Evolutionary conservation across 2,888 invertebrate species (phyloP).

Genomic region (Odontomyia ornata): DNA sequence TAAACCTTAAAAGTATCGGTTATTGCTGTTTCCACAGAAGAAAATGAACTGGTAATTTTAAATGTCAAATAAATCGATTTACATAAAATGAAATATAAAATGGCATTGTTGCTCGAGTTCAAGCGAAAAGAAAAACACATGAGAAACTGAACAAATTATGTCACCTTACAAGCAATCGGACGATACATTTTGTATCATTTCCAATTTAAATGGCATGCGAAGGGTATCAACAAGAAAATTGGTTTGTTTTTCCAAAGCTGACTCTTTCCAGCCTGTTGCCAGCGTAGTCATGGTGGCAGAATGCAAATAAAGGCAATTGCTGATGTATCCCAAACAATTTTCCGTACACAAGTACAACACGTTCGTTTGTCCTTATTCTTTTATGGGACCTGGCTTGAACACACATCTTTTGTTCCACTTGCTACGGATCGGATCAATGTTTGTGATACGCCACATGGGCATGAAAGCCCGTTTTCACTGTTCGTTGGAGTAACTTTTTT

Average conservation of each 20-base stretch:
- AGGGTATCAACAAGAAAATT: neutral
- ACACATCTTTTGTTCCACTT: conserved; percentile 3
- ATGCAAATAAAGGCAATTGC: conserved; percentile 2
- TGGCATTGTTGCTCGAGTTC: too few species aligned
- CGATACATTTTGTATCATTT: neutral
- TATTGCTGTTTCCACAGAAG: too few species aligned
- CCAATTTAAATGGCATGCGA: neutral
- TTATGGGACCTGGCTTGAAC: neutral
- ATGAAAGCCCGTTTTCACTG: conserved; percentile 1
- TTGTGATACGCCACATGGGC: conserved; percentile 4
- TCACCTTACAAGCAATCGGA: too few species aligned
- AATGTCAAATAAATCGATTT: too few species aligned
- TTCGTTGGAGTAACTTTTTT: neutral
- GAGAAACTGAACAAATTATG: too few species aligned
- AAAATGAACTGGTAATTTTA: too few species aligned
- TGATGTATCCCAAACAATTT: conserved; percentile 9
- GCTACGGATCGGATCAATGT: neutral
- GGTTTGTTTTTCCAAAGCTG: conserved; percentile 5
- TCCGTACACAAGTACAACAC: neutral
- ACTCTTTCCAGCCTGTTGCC: neutral
- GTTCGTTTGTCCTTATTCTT: neutral
- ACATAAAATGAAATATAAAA: too few species aligned
- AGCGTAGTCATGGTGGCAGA: neutral
- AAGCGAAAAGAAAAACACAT: too few species aligned
- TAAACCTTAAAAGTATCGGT: too few species aligned